Evolutionary conservation across 2,888 invertebrate species (phyloP).

Genomic region (Spicauda simplicius): DNA sequence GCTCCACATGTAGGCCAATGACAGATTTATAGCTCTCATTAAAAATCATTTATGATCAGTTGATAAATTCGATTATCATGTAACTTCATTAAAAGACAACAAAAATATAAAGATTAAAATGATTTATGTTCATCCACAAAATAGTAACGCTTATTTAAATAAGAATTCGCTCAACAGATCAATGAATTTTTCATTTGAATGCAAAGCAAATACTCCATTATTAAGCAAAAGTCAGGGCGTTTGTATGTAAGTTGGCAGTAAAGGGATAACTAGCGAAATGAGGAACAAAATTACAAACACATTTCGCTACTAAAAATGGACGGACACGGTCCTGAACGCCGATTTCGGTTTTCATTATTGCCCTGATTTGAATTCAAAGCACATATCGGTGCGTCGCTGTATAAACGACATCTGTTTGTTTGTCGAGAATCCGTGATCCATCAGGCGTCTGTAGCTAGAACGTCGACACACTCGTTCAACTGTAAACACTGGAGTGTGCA

Average conservation of each 20-base stretch:
- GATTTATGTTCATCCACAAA: neutral
- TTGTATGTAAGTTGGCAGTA: neutral
- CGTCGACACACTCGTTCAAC: slow-evolving; percentile 62
- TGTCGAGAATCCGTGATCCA: slow-evolving; percentile 52
- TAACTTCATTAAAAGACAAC: neutral
- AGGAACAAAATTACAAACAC: slow-evolving; percentile 19
- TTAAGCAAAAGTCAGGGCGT: neutral
- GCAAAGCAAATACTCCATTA: neutral
- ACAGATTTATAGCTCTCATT: slow-evolving; percentile 32
- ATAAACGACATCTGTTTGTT: slow-evolving; percentile 75
- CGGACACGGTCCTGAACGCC: slow-evolving; percentile 23
- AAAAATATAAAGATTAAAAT: neutral
- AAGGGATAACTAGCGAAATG: neutral
- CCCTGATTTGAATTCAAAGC: slow-evolving; percentile 77
- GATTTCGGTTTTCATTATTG: slow-evolving; percentile 65
- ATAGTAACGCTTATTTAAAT: too few species aligned
- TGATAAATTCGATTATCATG: slow-evolving; percentile 12
- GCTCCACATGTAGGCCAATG: slow-evolving; percentile 37
- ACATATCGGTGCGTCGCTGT: slow-evolving; percentile 70
- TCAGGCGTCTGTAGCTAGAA: slow-evolving; percentile 51
- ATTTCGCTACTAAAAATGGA: slow-evolving; percentile 27
- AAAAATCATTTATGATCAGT: slow-evolving; percentile 20
- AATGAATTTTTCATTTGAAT: neutral
- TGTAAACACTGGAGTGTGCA: slow-evolving; percentile 46
- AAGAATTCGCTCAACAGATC: neutral